These are phyloP conservation scores for Physocephala rufipes DNA, from an alignment of 2,888 invertebrate species.

Conservation along the genomic window DNA sequence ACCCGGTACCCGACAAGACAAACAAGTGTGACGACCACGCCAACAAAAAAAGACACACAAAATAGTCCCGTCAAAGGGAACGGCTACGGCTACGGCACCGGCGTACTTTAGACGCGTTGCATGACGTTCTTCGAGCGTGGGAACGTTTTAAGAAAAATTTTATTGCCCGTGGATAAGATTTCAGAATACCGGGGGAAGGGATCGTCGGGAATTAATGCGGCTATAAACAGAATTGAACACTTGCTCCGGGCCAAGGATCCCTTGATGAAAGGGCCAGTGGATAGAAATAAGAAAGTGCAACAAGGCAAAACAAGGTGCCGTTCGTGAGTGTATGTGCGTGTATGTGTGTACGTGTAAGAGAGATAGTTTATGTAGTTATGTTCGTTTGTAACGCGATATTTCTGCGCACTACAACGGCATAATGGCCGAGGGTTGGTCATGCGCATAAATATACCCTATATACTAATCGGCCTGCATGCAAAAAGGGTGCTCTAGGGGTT, in stretches of 20 bases:
- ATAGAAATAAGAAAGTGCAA: neutral
- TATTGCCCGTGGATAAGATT: slow-evolving; percentile 24
- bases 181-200: neutral
- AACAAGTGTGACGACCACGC: neutral
- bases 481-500: slow-evolving; percentile 35
- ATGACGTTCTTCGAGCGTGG: slow-evolving; percentile 24
- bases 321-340: no score
- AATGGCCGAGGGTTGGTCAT: slow-evolving; percentile 42
- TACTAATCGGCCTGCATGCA: slow-evolving; percentile 24
- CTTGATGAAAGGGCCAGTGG: slow-evolving; percentile 5
- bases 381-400: slow-evolving; percentile 30
- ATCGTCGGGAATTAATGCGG: neutral
- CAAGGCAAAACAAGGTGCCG: neutral
- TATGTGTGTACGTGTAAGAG: no score
- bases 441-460: slow-evolving; percentile 40
- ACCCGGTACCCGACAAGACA: neutral
- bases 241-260: slow-evolving; percentile 15
- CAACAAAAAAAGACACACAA: neutral
- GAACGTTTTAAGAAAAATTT: slow-evolving; percentile 19
- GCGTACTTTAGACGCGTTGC: slow-evolving; percentile 32
- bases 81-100: no score
- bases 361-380: slow-evolving; percentile 31
- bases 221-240: slow-evolving; percentile 32
- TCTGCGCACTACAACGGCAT: slow-evolving; percentile 17
- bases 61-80: slow-evolving; percentile 10